Percentiles rank a stretch among this genome's conserved stretches.
These are phyloP conservation scores for Sceliomorpha sp. DNA, from an alignment of 2,888 invertebrate species.

Conservation along the genomic window DNA sequence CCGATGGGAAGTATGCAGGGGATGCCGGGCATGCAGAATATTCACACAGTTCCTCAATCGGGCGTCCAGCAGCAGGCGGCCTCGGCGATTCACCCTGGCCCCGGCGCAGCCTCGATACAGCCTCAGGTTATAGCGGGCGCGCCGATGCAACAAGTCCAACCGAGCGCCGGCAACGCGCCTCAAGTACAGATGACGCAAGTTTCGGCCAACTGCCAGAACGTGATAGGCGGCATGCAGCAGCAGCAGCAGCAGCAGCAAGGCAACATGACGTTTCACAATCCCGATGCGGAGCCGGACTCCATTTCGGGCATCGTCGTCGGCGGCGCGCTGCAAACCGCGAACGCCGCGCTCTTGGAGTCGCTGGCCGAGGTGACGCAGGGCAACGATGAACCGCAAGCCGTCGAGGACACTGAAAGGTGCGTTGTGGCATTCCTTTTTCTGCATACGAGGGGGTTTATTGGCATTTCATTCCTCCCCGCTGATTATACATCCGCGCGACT, in stretches of 20 bases:
- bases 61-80: conserved; percentile 64
- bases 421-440: no score
- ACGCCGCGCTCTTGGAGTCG: conserved; percentile 77
- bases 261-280: conserved; percentile 67
- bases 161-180: conserved; percentile 59
- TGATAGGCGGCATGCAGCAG: conserved; percentile 64
- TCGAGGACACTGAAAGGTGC: conserved; percentile 81
- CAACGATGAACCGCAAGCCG: conserved; percentile 75
- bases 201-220: conserved; percentile 63
- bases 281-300: conserved; percentile 74
- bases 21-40: conserved; percentile 74
- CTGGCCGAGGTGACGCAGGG: conserved; percentile 78
- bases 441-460: no score
- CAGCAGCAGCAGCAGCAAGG: conserved; percentile 61
- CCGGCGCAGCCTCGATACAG: conserved; percentile 66
- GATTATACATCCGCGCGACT: no score
- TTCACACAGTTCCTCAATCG: conserved; percentile 76
- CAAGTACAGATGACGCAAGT: conserved; percentile 73
- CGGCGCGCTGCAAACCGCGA: conserved; percentile 63
- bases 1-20: no score
- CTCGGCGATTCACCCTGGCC: no score
- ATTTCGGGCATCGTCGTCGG: conserved; percentile 66
- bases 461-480: no score
- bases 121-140: conserved; percentile 79
- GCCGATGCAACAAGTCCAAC: conserved; percentile 81